Evolutionary conservation across 2,113 vertebrate species (phyloP), one percentile per base, ranked within the genome.

Genomic region (Phylloscopus whistleri): DNA sequence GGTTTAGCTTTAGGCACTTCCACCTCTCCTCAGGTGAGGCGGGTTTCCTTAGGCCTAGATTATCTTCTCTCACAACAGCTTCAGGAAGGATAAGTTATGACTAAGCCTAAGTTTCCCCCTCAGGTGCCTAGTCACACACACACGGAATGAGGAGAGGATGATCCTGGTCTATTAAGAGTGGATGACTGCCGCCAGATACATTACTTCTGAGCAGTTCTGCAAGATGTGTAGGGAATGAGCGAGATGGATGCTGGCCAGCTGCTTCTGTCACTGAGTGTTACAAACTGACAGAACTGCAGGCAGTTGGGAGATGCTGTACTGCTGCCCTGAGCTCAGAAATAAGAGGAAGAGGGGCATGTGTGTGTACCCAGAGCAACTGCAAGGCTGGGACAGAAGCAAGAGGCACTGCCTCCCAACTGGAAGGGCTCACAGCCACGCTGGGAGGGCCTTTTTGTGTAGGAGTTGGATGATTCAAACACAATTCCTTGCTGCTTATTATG

Each of bases 231-330:
- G 31, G 74, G 81, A 89, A 28, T 8, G 84, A 93, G 82, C 84
- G 67, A 83, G 84, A 48, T 86, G 79, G 72, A 90, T 70, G 51
- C 84, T 70, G 59, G 74, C 93, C 90, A 91, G 93, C 67, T 91
- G 68, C 80, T 72, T n/a, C 78, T 79, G 74, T 93, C 75, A 13
- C 3, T 19, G 73, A 48, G n/a, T 39, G 33, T 55, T 81, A 46
- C 35, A 77, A 37, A 49, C 35, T 72, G 86, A 44, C 76, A 74
- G 75, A 43, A 2, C 31, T 87, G 84, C 37, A 20, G 60, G 74
- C 58, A 41, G 31, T 10, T 7, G 13, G 28, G 59, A 73, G 30
- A 22, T 69, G 70, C 51, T 76, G 39, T 20, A 6, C 10, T 82
- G 33, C 63, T 90, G 44, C 21, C 67, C 62, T 7, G 51, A 76